Conservation (phyloP, 2,888 invertebrate species). For the Sinhomidia bicolor region DNA sequence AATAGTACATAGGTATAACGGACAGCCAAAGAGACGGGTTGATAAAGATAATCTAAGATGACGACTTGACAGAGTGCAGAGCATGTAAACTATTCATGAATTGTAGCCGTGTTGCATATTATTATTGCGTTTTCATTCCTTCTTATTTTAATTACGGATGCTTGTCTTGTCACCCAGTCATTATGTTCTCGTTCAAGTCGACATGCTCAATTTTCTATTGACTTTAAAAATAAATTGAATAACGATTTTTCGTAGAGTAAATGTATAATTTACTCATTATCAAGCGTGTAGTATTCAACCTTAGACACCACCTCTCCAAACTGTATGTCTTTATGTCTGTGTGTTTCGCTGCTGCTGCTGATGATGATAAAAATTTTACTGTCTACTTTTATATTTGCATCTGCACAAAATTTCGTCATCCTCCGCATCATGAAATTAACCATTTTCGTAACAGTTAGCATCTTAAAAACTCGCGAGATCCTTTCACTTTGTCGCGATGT, state of each 20-base stretch:
- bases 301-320: background rate
- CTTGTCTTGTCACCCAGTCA: conserved; percentile 54
- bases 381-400: background rate
- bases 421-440: background rate
- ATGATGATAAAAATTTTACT: background rate
- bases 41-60: background rate
- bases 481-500: conserved; percentile 21
- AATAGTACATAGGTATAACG: no score
- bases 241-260: background rate
- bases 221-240: background rate
- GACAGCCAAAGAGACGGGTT: background rate
- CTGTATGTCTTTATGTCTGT: no score
- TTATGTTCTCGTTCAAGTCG: background rate
- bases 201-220: background rate
- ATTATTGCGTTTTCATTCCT: background rate
- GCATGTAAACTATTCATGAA: no score
- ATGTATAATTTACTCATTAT: background rate
- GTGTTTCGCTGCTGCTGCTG: background rate
- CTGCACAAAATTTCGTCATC: background rate
- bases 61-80: conserved; percentile 6
- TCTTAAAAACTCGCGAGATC: background rate
- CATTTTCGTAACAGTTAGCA: background rate
- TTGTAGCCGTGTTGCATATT: no score
- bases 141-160: conserved; percentile 45
- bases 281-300: background rate